Conservation (phyloP, 2,888 invertebrate genomes). For the Aquatica leii region DNA sequence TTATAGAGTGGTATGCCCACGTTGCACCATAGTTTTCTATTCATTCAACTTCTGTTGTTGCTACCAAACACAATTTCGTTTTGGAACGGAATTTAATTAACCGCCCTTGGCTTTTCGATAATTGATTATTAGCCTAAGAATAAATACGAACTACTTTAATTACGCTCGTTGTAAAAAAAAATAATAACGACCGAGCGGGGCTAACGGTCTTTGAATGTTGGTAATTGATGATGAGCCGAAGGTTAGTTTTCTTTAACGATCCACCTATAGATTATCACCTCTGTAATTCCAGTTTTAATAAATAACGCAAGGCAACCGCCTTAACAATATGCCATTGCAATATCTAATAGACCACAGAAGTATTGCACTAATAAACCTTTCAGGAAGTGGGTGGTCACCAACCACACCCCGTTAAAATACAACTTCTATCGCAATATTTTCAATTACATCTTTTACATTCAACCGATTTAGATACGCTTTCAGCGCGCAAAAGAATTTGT, state of each 20-base stretch:
- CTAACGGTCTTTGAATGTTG: not conserved
- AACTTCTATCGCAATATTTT: conserved; percentile 7
- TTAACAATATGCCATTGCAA: conserved; percentile 20
- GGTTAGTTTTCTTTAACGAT: not conserved
- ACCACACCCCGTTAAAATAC: conserved; percentile 39
- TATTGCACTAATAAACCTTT: conserved; percentile 44
- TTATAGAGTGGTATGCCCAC: conserved; percentile 17
- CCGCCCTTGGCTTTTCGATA: conserved; percentile 23
- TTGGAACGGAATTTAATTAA: conserved; percentile 13
- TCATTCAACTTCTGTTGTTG: conserved; percentile 10
- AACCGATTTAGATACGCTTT: conserved; percentile 14
- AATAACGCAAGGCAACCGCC: conserved; percentile 26
- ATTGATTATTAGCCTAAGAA: conserved; percentile 8
- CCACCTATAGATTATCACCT: conserved; percentile 22
- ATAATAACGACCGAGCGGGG: not conserved
- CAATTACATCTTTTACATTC: conserved; percentile 18
- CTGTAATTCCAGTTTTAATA: conserved; percentile 24
- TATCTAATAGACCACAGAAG: conserved; percentile 34
- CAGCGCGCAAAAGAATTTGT: conserved; percentile 2
- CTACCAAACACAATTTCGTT: not conserved
- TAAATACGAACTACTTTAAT: conserved; percentile 8
- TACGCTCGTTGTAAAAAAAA: not conserved
- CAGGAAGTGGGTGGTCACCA: conserved; percentile 42
- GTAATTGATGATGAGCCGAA: conserved; percentile 13
- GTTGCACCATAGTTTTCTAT: conserved; percentile 8